Conservation (phyloP, 2,888 invertebrate genomes). For the Euzophera pinguis region DNA sequence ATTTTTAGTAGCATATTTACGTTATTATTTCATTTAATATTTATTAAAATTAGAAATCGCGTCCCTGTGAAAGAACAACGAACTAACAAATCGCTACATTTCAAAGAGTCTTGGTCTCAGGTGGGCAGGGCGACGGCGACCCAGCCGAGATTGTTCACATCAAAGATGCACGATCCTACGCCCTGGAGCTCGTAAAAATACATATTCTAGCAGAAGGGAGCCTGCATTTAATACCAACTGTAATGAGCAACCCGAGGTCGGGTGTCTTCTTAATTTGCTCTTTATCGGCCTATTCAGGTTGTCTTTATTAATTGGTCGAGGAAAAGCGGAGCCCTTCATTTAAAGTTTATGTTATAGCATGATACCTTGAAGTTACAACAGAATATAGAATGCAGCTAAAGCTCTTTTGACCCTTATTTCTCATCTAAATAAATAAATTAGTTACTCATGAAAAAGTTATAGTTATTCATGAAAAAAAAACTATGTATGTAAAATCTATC, state of each 20-base stretch:
- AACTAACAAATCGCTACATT: background rate
- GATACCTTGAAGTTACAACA: too few species aligned
- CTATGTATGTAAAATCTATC: too few species aligned
- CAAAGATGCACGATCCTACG: slow-evolving; percentile 65
- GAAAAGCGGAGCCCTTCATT: background rate
- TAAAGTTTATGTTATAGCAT: too few species aligned
- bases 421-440: too few species aligned
- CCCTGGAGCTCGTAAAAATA: slow-evolving; percentile 73
- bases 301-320: slow-evolving; percentile 51
- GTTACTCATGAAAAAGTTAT: too few species aligned
- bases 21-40: too few species aligned
- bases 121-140: slow-evolving; percentile 27
- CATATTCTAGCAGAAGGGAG: slow-evolving; percentile 71
- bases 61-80: background rate
- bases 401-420: too few species aligned
- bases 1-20: too few species aligned
- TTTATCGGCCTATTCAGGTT: slow-evolving; percentile 63
- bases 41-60: too few species aligned
- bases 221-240: slow-evolving; percentile 68
- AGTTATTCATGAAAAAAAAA: too few species aligned
- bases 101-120: slow-evolving; percentile 27
- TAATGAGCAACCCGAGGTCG: slow-evolving; percentile 72
- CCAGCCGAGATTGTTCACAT: slow-evolving; percentile 67
- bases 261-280: slow-evolving; percentile 68
- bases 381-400: background rate